phyloP scores from a whole-genome alignment of 2,797 vertebrate genomes.

The Mus spretus region DNA sequence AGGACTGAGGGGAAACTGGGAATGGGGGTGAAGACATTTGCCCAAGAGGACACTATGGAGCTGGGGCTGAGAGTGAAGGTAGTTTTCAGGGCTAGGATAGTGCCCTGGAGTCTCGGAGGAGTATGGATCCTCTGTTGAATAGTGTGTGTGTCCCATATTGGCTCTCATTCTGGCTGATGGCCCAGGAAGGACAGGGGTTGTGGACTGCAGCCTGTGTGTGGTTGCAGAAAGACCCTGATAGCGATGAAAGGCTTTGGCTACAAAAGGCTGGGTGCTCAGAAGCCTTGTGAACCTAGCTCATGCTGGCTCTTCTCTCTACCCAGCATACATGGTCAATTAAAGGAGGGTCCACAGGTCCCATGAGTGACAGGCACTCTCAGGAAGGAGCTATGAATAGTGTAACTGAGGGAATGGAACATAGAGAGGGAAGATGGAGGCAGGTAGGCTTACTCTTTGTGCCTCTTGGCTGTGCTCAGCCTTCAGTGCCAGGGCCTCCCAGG shows the following conservation, averaged over 20 bases:
- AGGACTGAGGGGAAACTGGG: neutral
- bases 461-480: rapidly evolving
- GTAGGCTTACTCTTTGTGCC: rapidly evolving
- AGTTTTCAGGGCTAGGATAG: neutral
- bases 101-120: neutral
- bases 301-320: no score
- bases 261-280: neutral
- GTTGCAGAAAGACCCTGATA: neutral
- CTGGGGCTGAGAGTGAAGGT: neutral
- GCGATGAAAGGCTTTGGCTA: neutral
- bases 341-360: neutral
- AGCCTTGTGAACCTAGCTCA: neutral
- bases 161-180: neutral
- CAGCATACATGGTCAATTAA: neutral
- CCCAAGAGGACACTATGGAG: rapidly evolving
- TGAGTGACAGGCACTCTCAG: neutral
- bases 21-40: neutral
- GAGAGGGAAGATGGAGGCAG: neutral
- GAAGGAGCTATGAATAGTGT: neutral
- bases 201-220: rapidly evolving
- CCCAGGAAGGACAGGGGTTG: neutral
- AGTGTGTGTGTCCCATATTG: neutral
- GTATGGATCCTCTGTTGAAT: neutral
- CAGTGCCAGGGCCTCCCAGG: neutral
- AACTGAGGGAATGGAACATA: neutral